A percentile compares a stretch with the other conserved stretches of the same genome.
These are phyloP conservation scores for Pangasius macronema DNA, from an alignment of 2,797 vertebrate genomes.

Conservation along the genomic window DNA sequence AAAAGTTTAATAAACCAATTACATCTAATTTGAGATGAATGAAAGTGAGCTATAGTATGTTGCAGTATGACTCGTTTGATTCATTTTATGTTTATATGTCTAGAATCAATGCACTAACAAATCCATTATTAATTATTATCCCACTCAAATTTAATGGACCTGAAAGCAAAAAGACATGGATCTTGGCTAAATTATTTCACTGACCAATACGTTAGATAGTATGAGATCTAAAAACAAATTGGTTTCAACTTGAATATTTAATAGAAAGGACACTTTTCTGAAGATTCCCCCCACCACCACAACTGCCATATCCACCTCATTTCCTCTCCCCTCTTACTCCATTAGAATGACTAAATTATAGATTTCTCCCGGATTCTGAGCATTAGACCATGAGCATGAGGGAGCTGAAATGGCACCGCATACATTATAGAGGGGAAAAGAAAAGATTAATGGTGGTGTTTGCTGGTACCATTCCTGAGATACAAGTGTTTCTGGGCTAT, in stretches of 20 bases:
- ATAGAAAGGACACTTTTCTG: constrained; percentile 43
- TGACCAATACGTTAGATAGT: constrained; percentile 50
- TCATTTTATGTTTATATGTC: not conserved
- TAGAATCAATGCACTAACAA: not conserved
- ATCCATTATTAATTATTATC: constrained; percentile 51
- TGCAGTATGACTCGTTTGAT: not conserved
- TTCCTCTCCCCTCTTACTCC: constrained; percentile 50
- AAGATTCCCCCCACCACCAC: constrained; percentile 14
- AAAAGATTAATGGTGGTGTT: constrained; percentile 56
- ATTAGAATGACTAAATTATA: constrained; percentile 63
- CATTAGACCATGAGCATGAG: constrained; percentile 53
- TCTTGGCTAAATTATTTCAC: constrained; percentile 59
- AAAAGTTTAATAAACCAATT: not conserved
- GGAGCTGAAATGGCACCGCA: constrained; percentile 56
- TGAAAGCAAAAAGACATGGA: constrained; percentile 50
- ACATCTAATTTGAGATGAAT: not conserved
- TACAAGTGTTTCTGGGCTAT: not conserved
- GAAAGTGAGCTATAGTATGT: not conserved
- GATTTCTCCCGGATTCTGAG: constrained; percentile 55
- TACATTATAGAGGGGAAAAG: constrained; percentile 53
- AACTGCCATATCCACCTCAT: constrained; percentile 28
- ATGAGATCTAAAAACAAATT: constrained; percentile 46
- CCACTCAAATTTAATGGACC: constrained; percentile 56
- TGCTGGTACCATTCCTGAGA: constrained; percentile 40
- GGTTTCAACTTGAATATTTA: constrained; percentile 59